Evolutionary conservation across 2,888 invertebrate species (phyloP).

Genomic region (Ophraella communa): DNA sequence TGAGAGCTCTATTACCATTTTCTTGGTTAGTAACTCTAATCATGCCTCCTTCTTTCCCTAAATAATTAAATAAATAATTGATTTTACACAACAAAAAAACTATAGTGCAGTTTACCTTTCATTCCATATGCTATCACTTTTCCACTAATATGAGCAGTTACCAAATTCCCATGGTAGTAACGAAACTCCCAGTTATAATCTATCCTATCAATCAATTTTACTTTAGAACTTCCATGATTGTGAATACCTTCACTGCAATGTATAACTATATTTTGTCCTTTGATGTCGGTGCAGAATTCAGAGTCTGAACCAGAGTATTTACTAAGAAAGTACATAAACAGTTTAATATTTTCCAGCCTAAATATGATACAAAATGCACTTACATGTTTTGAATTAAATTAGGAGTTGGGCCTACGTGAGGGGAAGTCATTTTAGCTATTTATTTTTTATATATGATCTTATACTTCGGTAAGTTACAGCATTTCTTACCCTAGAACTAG

Average conservation of each 20-base stretch:
- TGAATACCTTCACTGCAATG: conserved; percentile 75
- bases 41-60: conserved; percentile 68
- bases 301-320: conserved; percentile 54
- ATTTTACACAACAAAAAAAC: too few species aligned
- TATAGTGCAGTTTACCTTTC: conserved; percentile 70
- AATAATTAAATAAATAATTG: too few species aligned
- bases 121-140: conserved; percentile 90
- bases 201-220: conserved; percentile 83
- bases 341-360: neutral
- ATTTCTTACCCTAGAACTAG: neutral
- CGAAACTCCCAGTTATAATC: conserved; percentile 93
- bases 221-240: conserved; percentile 85
- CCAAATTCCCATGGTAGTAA: conserved; percentile 84
- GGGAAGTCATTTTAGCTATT: conserved; percentile 22
- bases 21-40: conserved; percentile 85
- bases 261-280: conserved; percentile 69
- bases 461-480: neutral
- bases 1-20: conserved; percentile 75
- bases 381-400: conserved; percentile 52
- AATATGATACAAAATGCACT: conserved; percentile 27
- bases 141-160: conserved; percentile 86
- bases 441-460: neutral
- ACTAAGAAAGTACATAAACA: conserved; percentile 42
- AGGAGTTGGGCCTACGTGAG: conserved; percentile 41
- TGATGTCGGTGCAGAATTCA: conserved; percentile 54